Evolutionary conservation across 2,113 vertebrate species (phyloP).

Genomic region (Tinamus guttatus): DNA sequence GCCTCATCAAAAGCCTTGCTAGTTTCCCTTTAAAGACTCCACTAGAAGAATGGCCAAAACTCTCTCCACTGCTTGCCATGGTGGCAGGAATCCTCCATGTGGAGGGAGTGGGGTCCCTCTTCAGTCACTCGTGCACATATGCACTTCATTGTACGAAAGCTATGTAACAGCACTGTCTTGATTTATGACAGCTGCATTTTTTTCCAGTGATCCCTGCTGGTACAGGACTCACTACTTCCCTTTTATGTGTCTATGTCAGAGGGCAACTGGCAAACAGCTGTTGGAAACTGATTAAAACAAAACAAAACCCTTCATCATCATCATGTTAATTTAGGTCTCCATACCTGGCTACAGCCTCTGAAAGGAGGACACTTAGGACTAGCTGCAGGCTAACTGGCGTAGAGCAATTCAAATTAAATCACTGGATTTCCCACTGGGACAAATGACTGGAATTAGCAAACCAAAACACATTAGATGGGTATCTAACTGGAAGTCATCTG

Average conservation of each 20-base stretch:
- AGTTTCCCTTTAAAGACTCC: background rate
- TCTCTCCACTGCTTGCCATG: background rate
- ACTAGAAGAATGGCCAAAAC: background rate
- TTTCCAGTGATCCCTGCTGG: slow-evolving; percentile 85
- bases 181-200: slow-evolving; percentile 87
- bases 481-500: background rate
- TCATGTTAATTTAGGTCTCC: slow-evolving; percentile 51
- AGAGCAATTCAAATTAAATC: background rate
- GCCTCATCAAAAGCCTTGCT: background rate
- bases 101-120: slow-evolving; percentile 56
- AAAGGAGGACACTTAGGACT: background rate
- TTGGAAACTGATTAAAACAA: slow-evolving; percentile 76
- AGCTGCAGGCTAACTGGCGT: background rate
- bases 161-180: slow-evolving; percentile 76
- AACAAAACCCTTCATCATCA: slow-evolving; percentile 66
- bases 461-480: background rate
- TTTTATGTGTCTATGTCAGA: slow-evolving; percentile 87
- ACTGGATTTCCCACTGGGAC: background rate
- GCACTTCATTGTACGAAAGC: slow-evolving; percentile 79
- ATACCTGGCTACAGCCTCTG: slow-evolving; percentile 43
- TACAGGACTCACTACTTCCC: slow-evolving; percentile 81
- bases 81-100: background rate
- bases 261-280: slow-evolving; percentile 93
- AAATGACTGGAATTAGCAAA: background rate
- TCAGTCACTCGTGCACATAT: slow-evolving; percentile 70